Evolutionary conservation across 2,113 vertebrate species (phyloP).

Genomic region (Vicugna pacos): DNA sequence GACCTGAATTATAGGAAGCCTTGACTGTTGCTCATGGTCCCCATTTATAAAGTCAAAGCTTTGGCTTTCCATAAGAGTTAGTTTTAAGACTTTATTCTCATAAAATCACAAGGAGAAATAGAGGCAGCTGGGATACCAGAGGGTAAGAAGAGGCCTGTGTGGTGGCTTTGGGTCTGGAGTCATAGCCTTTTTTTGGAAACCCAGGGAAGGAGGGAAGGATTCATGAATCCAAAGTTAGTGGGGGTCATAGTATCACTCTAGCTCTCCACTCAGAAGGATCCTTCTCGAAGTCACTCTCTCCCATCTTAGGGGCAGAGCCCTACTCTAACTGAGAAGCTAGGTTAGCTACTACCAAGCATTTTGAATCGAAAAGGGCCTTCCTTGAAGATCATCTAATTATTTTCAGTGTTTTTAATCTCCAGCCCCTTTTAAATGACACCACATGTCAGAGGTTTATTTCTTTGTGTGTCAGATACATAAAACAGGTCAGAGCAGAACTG

Average conservation of each 20-base stretch:
- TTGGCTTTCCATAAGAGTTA: background rate
- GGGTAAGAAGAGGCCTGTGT: background rate
- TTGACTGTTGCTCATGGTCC: background rate
- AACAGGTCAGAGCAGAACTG: background rate
- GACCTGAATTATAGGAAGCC: background rate
- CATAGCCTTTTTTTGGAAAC: background rate
- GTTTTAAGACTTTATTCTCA: background rate
- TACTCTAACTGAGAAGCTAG: background rate
- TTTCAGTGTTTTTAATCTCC: background rate
- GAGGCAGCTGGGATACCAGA: background rate
- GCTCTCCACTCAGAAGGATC: background rate
- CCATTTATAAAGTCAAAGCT: background rate
- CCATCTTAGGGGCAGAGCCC: background rate
- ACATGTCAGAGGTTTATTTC: background rate
- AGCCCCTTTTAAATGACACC: background rate
- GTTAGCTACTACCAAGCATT: background rate
- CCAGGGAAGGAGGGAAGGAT: background rate
- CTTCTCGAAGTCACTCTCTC: background rate
- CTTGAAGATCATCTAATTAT: background rate
- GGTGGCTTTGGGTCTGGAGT: background rate
- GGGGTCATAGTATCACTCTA: background rate
- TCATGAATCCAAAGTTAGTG: background rate
- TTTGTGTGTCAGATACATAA: background rate
- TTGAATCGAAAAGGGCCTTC: background rate
- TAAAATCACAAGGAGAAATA: background rate